Conservation (phyloP, 2,113 vertebrate species). For the Heloderma charlesbogerti region DNA sequence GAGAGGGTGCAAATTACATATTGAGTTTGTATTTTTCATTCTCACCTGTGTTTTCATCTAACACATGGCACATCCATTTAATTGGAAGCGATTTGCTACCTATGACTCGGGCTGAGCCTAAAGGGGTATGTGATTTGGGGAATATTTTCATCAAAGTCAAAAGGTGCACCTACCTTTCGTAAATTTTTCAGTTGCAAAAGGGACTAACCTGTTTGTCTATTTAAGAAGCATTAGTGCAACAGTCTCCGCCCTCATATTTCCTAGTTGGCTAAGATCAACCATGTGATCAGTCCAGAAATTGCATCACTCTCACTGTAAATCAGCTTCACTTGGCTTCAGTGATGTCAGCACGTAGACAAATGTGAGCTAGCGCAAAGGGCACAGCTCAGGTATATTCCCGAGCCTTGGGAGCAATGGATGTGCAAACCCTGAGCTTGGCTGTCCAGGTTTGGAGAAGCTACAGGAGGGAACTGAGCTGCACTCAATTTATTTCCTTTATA, state of each 20-base stretch:
- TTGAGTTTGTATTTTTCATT: background rate
- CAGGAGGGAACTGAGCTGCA: background rate
- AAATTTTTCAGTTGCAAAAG: background rate
- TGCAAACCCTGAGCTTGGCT: background rate
- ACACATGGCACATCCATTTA: background rate
- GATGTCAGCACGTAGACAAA: background rate
- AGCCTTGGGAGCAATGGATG: background rate
- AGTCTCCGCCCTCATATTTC: background rate
- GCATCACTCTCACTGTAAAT: background rate
- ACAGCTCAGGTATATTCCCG: background rate
- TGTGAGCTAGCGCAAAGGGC: background rate
- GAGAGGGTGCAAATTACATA: background rate
- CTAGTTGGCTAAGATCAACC: background rate
- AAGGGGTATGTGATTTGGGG: slow-evolving; percentile 4
- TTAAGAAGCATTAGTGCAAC: background rate
- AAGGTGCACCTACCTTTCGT: background rate
- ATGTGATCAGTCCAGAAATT: background rate
- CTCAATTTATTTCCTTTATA: background rate
- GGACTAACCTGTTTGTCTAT: background rate
- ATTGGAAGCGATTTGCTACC: background rate
- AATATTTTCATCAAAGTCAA: slow-evolving; percentile 13
- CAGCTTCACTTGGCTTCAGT: background rate
- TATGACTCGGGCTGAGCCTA: slow-evolving; percentile 1
- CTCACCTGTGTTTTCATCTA: background rate
- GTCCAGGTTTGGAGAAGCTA: background rate